Evolutionary conservation across 2,113 vertebrate genomes (phyloP), one percentile per base, ranked within the genome.

Genomic region (Notarius quadriscutis): DNA sequence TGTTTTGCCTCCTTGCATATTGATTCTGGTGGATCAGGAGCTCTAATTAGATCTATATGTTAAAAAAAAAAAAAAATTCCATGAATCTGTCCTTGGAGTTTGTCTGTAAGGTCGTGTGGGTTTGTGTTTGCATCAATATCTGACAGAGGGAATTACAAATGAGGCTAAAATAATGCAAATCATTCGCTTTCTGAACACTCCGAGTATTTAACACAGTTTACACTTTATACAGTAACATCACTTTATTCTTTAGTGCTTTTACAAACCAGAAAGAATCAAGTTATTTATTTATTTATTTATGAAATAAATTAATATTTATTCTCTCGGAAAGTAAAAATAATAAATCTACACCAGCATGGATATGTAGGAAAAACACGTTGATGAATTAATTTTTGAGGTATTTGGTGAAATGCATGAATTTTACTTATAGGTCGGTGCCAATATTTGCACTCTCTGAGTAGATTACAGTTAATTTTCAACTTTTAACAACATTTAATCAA

Each of bases 31-130:
- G 34, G 60, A 85, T 85, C 84, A 12, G 77, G 41, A n/a, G 78
- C 34, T 22, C 84, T 67, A 86, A 86, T 80, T 86, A 50, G 75
- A 79, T 25, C 78, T 30, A 53, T 60, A 79, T 11, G 9, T 17
- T 18, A 34, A 65, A 71, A 27, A 34, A 71, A 34, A 30, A 67
- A 27, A 72, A 72, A 20, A 41, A 67, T 63, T 79, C 58, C 25
- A 79, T 80, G 14, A 14, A 67, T 67, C 60, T 86, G 75, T 15
- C 75, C 74, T 86, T 86, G 84, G 62, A 67, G 84, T 65, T 85
- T 62, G 58, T 65, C 41, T 22, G 50, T 55, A 79, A 53, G 50
- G 84, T 78, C 48, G 22, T 51, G 18, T 62, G 22, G 14, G 48
- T 41, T 80, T 55, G n/a, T 4, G n/a, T 81, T 60, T 81, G 18